Conservation (phyloP, 2,113 vertebrate species). For the Pandion haliaetus region DNA sequence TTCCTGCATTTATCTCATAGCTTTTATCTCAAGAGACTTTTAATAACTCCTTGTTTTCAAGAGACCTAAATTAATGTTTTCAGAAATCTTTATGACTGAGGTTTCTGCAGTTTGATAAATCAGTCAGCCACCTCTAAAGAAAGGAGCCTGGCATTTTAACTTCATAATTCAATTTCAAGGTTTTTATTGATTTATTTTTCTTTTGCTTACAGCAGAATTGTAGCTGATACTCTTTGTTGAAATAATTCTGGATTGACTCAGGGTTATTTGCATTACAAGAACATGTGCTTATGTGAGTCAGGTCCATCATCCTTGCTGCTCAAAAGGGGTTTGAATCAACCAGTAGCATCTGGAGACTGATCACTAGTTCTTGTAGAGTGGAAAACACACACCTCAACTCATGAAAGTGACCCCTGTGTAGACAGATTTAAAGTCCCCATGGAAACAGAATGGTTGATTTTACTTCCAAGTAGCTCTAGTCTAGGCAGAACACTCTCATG, state of each 20-base stretch:
- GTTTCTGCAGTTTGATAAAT: background rate
- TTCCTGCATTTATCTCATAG: background rate
- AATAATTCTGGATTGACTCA: background rate
- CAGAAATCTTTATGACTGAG: background rate
- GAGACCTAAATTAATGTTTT: slow-evolving; percentile 16
- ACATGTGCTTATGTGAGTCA: background rate
- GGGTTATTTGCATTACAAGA: background rate
- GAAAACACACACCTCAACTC: background rate
- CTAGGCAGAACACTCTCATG: background rate
- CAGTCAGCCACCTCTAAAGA: background rate
- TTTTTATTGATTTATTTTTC: background rate
- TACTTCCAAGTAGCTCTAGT: background rate
- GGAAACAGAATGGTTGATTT: background rate
- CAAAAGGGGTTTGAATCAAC: background rate
- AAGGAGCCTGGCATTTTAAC: background rate
- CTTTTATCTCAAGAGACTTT: slow-evolving; percentile 24
- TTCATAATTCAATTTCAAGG: background rate
- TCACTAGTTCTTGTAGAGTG: background rate
- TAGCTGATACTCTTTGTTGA: background rate
- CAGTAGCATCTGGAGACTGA: background rate
- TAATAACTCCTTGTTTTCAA: slow-evolving; percentile 27
- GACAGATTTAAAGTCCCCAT: background rate
- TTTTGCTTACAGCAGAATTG: background rate
- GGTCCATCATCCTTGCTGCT: background rate
- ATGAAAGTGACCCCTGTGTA: background rate